These are phyloP conservation scores for Hermetia illucens DNA, from an alignment of 1,140 invertebrate genomes.

Conservation along the genomic window DNA sequence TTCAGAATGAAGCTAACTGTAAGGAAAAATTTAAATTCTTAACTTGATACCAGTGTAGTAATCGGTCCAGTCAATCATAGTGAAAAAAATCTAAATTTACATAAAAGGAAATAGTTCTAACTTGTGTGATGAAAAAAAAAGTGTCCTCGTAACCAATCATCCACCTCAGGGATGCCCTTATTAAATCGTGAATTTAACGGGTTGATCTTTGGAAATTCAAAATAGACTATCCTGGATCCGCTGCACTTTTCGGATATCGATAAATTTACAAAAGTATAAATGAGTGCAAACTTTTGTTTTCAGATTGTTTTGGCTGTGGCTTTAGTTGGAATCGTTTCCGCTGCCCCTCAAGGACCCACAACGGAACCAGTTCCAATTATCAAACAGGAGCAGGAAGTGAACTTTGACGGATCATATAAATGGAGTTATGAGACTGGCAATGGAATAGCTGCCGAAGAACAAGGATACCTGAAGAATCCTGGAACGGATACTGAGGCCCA, in stretches of 20 bases:
- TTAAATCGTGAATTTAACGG: neutral
- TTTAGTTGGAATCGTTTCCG: constrained; percentile 3
- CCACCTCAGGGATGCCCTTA: no score
- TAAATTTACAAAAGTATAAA: neutral
- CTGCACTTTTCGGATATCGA: no score
- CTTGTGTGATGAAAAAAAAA: no score
- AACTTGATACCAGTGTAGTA: no score
- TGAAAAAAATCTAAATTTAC: no score
- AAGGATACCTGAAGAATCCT: constrained; percentile 51
- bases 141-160: no score
- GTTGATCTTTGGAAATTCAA: neutral
- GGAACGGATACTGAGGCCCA: constrained; percentile 43
- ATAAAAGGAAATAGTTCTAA: no score
- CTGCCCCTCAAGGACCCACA: constrained; percentile 22
- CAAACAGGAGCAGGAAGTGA: constrained; percentile 42
- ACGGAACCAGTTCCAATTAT: constrained; percentile 43
- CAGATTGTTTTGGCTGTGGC: neutral
- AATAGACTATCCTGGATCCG: no score
- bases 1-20: neutral
- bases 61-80: no score
- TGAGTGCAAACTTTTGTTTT: neutral
- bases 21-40: no score
- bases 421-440: constrained; percentile 48
- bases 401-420: constrained; percentile 50
- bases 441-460: constrained; percentile 49